phyloP scores from a whole-genome alignment of 2,888 invertebrate species.

The Balanococcus diminutus region DNA sequence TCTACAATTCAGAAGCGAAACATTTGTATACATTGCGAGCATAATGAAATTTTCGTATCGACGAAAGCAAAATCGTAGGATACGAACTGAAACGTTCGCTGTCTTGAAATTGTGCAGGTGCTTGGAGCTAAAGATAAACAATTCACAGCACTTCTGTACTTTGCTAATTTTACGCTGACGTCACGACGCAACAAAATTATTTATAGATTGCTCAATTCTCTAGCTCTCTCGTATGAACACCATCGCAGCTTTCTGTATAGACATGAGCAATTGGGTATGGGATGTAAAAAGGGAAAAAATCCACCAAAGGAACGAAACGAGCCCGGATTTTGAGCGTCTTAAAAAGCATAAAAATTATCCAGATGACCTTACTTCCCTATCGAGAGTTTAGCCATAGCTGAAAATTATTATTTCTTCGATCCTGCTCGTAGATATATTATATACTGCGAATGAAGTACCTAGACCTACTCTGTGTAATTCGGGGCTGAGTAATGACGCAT shows the following conservation, averaged over 20 bases:
- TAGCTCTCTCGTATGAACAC: neutral
- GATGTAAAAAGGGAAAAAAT: neutral
- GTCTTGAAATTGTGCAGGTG: constrained; percentile 22
- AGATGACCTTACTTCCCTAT: constrained; percentile 1
- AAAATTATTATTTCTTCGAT: constrained; percentile 9
- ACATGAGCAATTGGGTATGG: neutral
- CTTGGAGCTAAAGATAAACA: constrained; percentile 36
- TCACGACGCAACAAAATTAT: constrained; percentile 9
- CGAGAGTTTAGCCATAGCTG: neutral
- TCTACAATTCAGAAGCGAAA: neutral
- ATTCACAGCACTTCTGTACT: neutral
- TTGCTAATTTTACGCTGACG: constrained; percentile 25
- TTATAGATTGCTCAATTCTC: constrained; percentile 11
- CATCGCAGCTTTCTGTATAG: neutral
- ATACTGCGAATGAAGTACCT: too few species aligned
- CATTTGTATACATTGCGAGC: neutral
- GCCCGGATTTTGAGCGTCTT: neutral
- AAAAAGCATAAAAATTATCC: neutral
- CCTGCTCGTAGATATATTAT: neutral
- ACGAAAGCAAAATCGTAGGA: neutral
- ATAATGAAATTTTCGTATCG: neutral
- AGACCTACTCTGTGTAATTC: neutral
- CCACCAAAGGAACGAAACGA: neutral
- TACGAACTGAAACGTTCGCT: neutral
- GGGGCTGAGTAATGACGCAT: constrained; percentile 35